Base-by-base conservation (phyloP, 1,140 invertebrate genomes). In the Heterodera carotae region DNA sequence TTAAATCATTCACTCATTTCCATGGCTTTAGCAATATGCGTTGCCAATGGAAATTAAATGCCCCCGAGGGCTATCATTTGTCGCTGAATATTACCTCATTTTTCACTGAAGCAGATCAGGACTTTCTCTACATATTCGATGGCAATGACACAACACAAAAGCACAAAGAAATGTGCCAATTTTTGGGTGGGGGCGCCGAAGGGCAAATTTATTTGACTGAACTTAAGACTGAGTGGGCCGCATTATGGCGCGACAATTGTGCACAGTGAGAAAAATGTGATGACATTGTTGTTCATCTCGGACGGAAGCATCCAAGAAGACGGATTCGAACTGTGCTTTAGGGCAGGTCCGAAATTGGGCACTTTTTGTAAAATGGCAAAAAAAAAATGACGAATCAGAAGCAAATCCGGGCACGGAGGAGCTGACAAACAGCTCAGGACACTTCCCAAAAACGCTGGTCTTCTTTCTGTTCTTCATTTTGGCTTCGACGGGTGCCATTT, bases 71-170 rank as follows among this genome's bases (percentile, higher is more conserved):
- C 25, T 59, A 76, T 34, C 73, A 69, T 29, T 8, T 80, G 2
- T 56, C 59, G 34, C 34, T 80, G 25, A 80, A 80, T 33, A 39
- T 80, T 36, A 76, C 48, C 18, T 34, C 71, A 5, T 80, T 80
- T 48, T 33, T 12, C 31, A 80, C 79, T 1, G 79, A 80, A n/a
- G 70, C 48, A 29, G 43, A 82, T 29, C 75, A 82, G 25, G 80
- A 81, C 62, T 82, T 72, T 80, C n/a, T 81, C 12, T 39, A 34
- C 18, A 64, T 81, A 34, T 81, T 82, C 48, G 81, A 80, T 8
- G 80, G 80, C 48, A 78, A 82, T 36, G 39, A 67, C 27, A 80
- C 70, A n/a, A 69, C 66, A 27, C 18, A 18, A 18, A 66, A 72
- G 60, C 80, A 82, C 69, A 31, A 82, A 22, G 67, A 81, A 69